A percentile compares a stretch with the other conserved stretches of the same genome.
Evolutionary conservation across 2,888 invertebrate genomes (phyloP).

Genomic region (Scaptomyza polygonia): DNA sequence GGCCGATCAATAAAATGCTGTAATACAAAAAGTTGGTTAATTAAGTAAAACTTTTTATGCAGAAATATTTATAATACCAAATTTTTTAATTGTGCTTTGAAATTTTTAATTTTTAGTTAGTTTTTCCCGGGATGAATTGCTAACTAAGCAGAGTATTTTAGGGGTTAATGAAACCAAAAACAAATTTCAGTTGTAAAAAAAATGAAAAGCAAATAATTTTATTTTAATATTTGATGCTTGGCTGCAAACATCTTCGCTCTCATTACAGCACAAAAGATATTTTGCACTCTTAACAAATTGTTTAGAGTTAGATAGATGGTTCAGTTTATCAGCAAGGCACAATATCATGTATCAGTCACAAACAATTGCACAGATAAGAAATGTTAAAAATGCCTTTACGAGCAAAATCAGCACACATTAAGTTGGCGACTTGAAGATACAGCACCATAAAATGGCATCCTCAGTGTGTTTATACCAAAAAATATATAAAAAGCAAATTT

Average conservation of each 20-base stretch:
- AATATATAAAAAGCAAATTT: background rate
- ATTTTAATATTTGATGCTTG: no score
- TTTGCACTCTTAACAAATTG: slow-evolving; percentile 46
- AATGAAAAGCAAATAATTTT: no score
- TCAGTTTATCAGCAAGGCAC: slow-evolving; percentile 52
- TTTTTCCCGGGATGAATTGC: no score
- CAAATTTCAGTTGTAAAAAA: background rate
- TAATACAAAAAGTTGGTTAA: no score
- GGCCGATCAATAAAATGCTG: no score
- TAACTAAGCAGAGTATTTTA: no score
- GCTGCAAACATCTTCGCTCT: slow-evolving; percentile 47
- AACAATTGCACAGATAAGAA: slow-evolving; percentile 52
- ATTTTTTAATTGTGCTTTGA: no score
- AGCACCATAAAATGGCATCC: slow-evolving; percentile 38
- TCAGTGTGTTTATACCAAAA: slow-evolving; percentile 6
- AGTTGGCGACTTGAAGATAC: background rate
- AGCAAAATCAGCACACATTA: slow-evolving; percentile 15
- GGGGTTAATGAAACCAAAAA: background rate
- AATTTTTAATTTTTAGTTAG: no score
- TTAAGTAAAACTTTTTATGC: no score
- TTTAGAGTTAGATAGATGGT: slow-evolving; percentile 9
- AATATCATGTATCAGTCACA: slow-evolving; percentile 4
- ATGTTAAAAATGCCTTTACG: slow-evolving; percentile 4
- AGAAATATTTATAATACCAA: no score
- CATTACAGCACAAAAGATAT: slow-evolving; percentile 24